Percentiles rank a stretch among this genome's conserved stretches.
Conservation (phyloP, 1,140 invertebrate species). For the Drosophila kohkoa region DNA sequence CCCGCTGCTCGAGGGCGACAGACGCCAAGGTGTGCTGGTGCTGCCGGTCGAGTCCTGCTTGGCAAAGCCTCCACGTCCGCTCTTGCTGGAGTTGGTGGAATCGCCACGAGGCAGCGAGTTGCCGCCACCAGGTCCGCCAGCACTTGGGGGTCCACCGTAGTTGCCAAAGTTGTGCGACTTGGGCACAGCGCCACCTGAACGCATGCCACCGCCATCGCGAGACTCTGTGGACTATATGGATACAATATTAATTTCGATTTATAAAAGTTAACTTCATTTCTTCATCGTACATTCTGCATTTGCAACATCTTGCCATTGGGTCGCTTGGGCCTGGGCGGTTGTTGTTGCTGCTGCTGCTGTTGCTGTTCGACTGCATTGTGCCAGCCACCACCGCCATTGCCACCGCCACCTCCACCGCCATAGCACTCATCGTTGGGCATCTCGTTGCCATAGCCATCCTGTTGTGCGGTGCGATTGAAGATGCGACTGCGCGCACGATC, state of each 20-base stretch:
- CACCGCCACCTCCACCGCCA: conserved; percentile 44
- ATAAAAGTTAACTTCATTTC: too few relatives aligned
- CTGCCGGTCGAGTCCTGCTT: conserved; percentile 91
- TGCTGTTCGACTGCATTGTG: conserved; percentile 62
- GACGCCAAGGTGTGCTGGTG: conserved; percentile 88
- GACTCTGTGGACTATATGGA: conserved; percentile 86
- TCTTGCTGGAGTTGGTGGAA: conserved; percentile 81
- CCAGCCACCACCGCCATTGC: conserved; percentile 44
- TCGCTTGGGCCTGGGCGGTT: conserved; percentile 65
- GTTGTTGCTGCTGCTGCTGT: conserved; percentile 60
- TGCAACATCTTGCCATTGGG: conserved; percentile 81
- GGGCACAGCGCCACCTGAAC: conserved; percentile 88
- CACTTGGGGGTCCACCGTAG: conserved; percentile 87
- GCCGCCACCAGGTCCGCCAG: conserved; percentile 66
- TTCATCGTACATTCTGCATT: conserved; percentile 73
- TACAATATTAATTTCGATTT: neutral
- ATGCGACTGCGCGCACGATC: conserved; percentile 92
- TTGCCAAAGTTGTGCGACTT: conserved; percentile 95
- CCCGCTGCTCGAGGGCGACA: conserved; percentile 93
- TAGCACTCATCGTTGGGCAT: conserved; percentile 63
- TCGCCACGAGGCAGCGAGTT: conserved; percentile 85
- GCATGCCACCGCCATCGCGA: conserved; percentile 75
- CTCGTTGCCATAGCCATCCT: conserved; percentile 63
- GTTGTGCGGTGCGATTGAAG: conserved; percentile 87
- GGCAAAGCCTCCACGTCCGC: conserved; percentile 85